Evolutionary conservation across 2,797 vertebrate genomes (phyloP).

Genomic region (Strix occidentalis): DNA sequence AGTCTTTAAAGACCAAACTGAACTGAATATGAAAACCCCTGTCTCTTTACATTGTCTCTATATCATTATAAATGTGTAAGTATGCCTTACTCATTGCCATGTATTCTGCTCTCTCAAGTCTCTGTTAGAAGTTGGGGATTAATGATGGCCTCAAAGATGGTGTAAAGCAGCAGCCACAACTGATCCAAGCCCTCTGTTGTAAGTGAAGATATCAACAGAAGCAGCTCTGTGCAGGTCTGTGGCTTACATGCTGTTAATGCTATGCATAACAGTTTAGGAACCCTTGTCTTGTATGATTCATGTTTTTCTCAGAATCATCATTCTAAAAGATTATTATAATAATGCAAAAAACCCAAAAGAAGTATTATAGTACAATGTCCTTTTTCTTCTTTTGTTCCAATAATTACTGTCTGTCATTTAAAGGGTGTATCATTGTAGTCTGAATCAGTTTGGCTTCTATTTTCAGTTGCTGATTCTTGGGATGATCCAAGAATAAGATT

Average conservation of each 20-base stretch:
- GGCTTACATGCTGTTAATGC: background rate
- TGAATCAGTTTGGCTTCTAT: background rate
- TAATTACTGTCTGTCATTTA: background rate
- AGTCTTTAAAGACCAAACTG: background rate
- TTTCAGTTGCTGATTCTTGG: background rate
- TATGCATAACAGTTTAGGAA: background rate
- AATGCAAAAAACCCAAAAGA: background rate
- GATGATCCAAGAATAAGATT: background rate
- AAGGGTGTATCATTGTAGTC: background rate
- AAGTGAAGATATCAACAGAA: background rate
- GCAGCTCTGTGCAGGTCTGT: background rate
- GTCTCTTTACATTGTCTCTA: background rate
- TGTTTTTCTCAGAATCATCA: background rate
- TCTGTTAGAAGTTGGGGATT: background rate
- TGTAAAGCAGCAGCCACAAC: background rate
- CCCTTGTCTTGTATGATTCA: background rate
- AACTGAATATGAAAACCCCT: accelerated
- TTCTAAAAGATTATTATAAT: background rate
- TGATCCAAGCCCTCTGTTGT: background rate
- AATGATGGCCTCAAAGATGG: background rate
- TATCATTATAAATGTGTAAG: background rate
- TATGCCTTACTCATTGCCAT: background rate
- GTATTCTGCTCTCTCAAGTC: background rate
- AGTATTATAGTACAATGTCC: background rate
- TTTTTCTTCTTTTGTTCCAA: background rate